phyloP scores from a whole-genome alignment of 2,888 invertebrate species.

The Saturnia japonica region DNA sequence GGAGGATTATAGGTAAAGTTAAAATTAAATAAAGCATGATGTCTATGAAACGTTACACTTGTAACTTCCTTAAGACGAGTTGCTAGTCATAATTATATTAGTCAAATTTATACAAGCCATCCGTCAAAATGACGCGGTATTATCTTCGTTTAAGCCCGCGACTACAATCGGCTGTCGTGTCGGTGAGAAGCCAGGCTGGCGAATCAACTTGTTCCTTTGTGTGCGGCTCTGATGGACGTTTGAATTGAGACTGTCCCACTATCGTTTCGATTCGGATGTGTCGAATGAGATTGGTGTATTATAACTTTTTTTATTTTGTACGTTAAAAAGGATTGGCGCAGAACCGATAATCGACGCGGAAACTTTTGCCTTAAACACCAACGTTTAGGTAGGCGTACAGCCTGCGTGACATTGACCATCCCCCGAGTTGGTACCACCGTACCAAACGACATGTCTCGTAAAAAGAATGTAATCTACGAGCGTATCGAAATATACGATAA shows the following conservation, averaged over 20 bases:
- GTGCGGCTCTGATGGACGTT: conserved; percentile 19
- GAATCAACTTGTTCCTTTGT: conserved; percentile 42
- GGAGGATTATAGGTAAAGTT: no score
- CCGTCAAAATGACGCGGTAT: conserved; percentile 43
- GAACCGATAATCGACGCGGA: no score
- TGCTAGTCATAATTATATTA: neutral
- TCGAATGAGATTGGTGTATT: neutral
- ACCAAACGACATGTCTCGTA: no score
- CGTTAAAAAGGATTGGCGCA: no score
- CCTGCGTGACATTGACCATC: no score
- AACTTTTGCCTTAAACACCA: no score
- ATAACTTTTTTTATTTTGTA: neutral
- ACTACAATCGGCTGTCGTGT: conserved; percentile 17
- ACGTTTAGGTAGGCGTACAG: no score
- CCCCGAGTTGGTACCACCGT: no score
- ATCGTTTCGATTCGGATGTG: neutral
- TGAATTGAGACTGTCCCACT: neutral
- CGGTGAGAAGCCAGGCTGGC: conserved; percentile 36
- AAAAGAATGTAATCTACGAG: no score
- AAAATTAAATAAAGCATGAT: no score
- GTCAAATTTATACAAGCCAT: conserved; percentile 34
- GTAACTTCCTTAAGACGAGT: neutral
- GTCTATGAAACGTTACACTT: neutral
- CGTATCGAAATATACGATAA: no score
- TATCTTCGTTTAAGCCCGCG: conserved; percentile 26